A percentile compares a stretch with the other conserved stretches of the same genome.
Evolutionary conservation across 53 echinoderm and acorn worm species (phyloP).

Genomic region (Luidia sarsii): DNA sequence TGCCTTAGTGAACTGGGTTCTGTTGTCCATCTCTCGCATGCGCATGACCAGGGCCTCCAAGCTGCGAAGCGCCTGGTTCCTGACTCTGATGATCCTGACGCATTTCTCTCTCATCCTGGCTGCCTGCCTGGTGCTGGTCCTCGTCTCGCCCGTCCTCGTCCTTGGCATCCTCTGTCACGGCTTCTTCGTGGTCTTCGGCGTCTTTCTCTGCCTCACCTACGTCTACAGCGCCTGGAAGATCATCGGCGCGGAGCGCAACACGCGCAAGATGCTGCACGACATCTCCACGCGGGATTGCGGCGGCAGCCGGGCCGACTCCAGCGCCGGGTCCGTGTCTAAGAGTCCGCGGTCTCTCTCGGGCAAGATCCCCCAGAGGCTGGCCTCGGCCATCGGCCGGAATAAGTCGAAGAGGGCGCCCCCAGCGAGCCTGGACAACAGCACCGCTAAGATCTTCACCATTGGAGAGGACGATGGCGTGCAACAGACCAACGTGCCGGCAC

Average conservation of each 20-base stretch:
- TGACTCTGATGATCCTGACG: constrained; percentile 48
- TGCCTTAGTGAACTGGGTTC: constrained; percentile 74
- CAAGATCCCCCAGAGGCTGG: background rate
- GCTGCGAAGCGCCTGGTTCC: constrained; percentile 54
- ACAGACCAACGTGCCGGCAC: background rate
- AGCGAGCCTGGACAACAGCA: background rate
- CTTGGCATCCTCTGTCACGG: constrained; percentile 76
- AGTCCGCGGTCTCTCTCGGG: background rate
- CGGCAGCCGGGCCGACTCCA: too few relatives aligned
- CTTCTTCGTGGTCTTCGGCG: constrained; percentile 77
- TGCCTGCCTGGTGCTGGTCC: constrained; percentile 50
- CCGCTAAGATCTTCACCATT: background rate
- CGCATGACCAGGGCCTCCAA: constrained; percentile 61
- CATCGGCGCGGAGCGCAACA: constrained; percentile 2
- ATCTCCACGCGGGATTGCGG: constrained; percentile 8
- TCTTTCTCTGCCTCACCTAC: constrained; percentile 50
- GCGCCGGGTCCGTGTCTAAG: background rate
- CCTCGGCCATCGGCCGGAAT: constrained; percentile 13
- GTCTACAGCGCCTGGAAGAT: constrained; percentile 44
- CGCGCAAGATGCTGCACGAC: constrained; percentile 25
- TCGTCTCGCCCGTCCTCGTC: constrained; percentile 35
- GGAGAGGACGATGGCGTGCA: background rate
- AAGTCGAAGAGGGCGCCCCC: too few relatives aligned
- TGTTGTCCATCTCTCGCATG: constrained; percentile 70
- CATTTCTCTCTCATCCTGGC: constrained; percentile 64